Base-by-base conservation (phyloP, 2,113 vertebrate species). In the Galemys pyrenaicus region DNA sequence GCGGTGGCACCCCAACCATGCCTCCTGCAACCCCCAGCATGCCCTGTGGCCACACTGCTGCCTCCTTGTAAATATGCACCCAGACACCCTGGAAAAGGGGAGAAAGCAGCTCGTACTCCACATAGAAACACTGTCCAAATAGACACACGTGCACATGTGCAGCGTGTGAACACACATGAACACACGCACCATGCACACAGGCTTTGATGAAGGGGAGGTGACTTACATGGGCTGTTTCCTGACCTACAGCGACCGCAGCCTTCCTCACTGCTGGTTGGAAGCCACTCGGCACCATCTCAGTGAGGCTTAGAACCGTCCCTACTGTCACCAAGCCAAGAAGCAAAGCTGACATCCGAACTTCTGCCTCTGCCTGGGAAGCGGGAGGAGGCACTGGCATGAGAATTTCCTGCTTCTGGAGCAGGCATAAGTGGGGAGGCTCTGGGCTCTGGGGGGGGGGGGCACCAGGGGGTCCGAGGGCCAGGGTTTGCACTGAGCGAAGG, bases 371-470 rank as follows among this genome's bases (percentile, higher is more conserved):
- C 32, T 0, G 11, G 86, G 68, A 82, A 87, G 71, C 44, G 5
- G 6, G 1, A 3, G 0, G 37, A 92, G 58, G n/a, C 15, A 1
- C 16, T 16, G 1, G 2, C 22, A 17, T 28, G 12, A 28, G 35
- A 92, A 86, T 26, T 4, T 44, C 26, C 11, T 22, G 37, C 41
- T 49, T 80, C 3, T 3, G 0, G 10, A 7, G 56, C 70, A 28
- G 49, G 64, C n/a, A 32, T 65, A 22, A 64, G 2, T 1, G 6
- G 7, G 62, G 64, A 9, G 11, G 4, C 13, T 6, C 17, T 9
- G 19, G 9, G 4, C 1, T 24, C 12, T 0, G 9, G 26, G 44
- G 20, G 56, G 32, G 20, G 6, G 26, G 39, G 44, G 0, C 16
- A 49, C 39, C 0, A 71, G 30, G 22, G 1, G 26, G 79, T 49